Base-by-base conservation (phyloP, 2,113 vertebrate genomes). In the Girardinichthys multiradiatus region DNA sequence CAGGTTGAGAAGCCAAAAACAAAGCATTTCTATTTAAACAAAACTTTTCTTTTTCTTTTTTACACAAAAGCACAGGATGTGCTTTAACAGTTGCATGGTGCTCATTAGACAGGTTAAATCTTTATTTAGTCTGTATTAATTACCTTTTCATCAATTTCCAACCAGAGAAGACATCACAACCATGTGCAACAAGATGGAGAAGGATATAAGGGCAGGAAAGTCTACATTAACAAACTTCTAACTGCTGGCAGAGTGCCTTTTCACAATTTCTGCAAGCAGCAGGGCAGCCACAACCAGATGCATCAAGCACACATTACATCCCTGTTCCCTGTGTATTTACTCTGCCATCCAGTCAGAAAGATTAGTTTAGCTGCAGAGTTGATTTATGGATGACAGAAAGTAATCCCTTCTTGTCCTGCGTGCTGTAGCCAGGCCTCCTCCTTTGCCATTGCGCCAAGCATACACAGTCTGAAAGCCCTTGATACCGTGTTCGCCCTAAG, bases 321-420 rank as follows among this genome's bases (percentile, higher is more conserved):
- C 85, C 82, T 81, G 82, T 81, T 86, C 84, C 90, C 79, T 84
- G 93, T 93, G 93, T 95, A 93, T 96, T 96, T 95, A 95, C 95
- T 89, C 92, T 92, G 93, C 89, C 87, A 95, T 92, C 94, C 95
- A 94, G 95, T 92, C 93, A 95, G 95, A 95, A 94, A 94, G 95
- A 96, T 97, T 96, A 96, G 94, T 94, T 91, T 92, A 94, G 87
- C 94, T 92, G 91, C 73, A 93, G 94, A 94, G 94, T 92, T 97
- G 97, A 98, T 97, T 98, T 98, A 97, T 96, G 95, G 94, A 95
- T 71, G 92, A 94, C 94, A 90, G 94, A 94, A 95, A 95, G 94
- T 95, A 94, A 95, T 96, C 93, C 95, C 95, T 97, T 95, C 93
- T 92, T 90, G 93, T 95, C 85, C 86, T 73, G 87, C 12, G 64